Evolutionary conservation across 64 coral and sea anemone species (phyloP).

Genomic region (Montipora cactus): DNA sequence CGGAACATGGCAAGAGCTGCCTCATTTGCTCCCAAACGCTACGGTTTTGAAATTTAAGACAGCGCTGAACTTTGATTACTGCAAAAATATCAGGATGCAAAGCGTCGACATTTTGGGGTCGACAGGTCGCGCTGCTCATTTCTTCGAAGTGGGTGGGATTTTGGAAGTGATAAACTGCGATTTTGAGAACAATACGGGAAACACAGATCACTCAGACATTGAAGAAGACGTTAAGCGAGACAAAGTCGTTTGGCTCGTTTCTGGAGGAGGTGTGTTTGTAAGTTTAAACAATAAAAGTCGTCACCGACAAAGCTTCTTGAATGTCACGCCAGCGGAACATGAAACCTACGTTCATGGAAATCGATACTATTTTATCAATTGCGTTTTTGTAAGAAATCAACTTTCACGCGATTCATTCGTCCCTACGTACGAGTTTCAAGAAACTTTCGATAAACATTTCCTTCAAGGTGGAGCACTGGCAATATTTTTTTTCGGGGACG

Average conservation of each 20-base stretch:
- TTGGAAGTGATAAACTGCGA: conserved; percentile 23
- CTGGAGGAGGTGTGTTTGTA: conserved; percentile 52
- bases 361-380: conserved; percentile 36
- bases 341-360: conserved; percentile 13
- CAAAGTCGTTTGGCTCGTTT: not conserved
- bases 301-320: not conserved
- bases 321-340: conserved; percentile 11
- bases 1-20: not conserved
- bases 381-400: conserved; percentile 49
- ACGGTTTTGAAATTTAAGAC: not conserved
- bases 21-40: not conserved
- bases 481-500: conserved; percentile 55
- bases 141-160: conserved; percentile 45
- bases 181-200: conserved; percentile 68
- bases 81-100: conserved; percentile 47
- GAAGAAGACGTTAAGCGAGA: not conserved
- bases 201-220: not conserved
- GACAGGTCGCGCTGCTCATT: conserved; percentile 36
- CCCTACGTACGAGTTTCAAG: not conserved
- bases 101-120: conserved; percentile 32
- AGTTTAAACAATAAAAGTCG: conserved; percentile 5
- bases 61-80: conserved; percentile 63
- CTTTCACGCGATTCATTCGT: not conserved
- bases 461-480: conserved; percentile 56
- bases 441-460: conserved; percentile 33